Percentiles rank a stretch among this genome's conserved stretches.
Evolutionary conservation across 2,113 vertebrate species (phyloP).

Genomic region (Grammomys surdaster): DNA sequence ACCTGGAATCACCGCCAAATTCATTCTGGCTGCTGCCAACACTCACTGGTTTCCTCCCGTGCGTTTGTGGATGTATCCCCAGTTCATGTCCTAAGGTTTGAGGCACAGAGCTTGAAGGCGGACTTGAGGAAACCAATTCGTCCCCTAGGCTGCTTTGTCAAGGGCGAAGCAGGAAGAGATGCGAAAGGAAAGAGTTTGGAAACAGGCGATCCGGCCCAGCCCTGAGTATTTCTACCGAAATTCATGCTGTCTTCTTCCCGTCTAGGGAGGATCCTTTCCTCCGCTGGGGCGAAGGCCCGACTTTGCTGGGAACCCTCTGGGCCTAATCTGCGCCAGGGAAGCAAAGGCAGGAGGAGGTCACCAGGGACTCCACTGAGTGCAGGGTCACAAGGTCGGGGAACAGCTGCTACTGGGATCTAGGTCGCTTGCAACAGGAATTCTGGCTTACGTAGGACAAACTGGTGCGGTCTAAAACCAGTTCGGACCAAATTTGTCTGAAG

Average conservation of each 20-base stretch:
- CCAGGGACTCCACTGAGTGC: background rate
- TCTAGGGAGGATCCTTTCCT: background rate
- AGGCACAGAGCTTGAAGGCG: background rate
- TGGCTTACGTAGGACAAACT: background rate
- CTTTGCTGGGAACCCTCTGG: background rate
- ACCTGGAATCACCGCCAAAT: background rate
- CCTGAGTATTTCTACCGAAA: background rate
- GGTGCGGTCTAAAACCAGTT: background rate
- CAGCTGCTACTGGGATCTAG: background rate
- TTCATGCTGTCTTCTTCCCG: background rate
- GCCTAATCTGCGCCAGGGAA: background rate
- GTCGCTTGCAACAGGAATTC: background rate
- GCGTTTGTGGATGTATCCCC: background rate
- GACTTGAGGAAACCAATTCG: rapidly evolving
- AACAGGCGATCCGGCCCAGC: rapidly evolving
- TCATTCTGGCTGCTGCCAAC: background rate
- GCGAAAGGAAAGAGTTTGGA: background rate
- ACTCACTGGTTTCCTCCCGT: background rate
- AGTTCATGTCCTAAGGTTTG: no score
- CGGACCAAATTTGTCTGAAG: background rate
- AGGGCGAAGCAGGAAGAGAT: background rate
- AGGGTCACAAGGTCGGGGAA: background rate
- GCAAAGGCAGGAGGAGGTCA: background rate
- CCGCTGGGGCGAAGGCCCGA: background rate
- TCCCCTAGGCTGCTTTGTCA: background rate